These are phyloP conservation scores for Philotrypesis tridentata DNA, from an alignment of 1,140 invertebrate species.

Conservation along the genomic window DNA sequence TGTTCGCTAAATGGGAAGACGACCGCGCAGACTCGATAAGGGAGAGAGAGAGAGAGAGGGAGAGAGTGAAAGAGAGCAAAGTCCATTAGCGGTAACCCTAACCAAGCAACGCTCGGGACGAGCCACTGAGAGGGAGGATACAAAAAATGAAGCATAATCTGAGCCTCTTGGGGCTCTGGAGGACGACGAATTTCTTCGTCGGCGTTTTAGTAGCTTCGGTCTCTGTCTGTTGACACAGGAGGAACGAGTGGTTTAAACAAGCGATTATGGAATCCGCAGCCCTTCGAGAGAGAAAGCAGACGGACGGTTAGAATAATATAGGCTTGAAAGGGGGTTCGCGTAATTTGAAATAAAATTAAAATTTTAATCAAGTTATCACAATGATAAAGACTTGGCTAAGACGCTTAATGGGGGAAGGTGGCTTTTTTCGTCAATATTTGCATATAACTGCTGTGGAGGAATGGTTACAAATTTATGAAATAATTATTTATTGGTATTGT, in stretches of 20 bases:
- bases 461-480: too few relatives aligned
- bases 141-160: constrained; percentile 23
- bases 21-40: not conserved
- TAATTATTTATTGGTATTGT: too few relatives aligned
- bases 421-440: too few relatives aligned
- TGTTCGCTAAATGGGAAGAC: constrained; percentile 2
- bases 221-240: not conserved
- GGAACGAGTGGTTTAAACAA: not conserved
- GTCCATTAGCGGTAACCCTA: constrained; percentile 33
- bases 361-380: too few relatives aligned
- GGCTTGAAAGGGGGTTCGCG: too few relatives aligned
- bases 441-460: too few relatives aligned
- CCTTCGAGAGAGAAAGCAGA: too few relatives aligned
- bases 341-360: too few relatives aligned
- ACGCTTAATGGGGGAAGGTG: too few relatives aligned
- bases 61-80: not conserved
- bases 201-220: not conserved
- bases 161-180: not conserved
- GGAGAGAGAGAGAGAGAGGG: not conserved
- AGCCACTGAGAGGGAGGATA: not conserved
- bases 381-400: too few relatives aligned
- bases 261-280: not conserved
- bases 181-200: not conserved
- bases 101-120: not conserved
- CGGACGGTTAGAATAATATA: too few relatives aligned